Evolutionary conservation across 2,113 vertebrate species (phyloP).

Genomic region (Anseranas semipalmata): DNA sequence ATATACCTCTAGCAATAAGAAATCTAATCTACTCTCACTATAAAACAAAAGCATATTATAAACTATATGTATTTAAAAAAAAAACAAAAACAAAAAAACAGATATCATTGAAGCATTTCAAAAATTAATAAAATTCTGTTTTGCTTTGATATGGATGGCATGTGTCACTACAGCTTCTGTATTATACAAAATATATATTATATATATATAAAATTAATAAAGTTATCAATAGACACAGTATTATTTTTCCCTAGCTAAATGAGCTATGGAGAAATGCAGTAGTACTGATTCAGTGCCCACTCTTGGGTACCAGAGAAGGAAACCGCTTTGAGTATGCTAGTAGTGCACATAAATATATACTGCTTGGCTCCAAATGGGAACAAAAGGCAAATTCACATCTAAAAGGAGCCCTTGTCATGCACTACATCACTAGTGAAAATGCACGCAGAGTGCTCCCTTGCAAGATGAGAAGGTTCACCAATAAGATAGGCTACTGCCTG

Average conservation of each 20-base stretch:
- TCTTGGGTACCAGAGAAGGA: neutral
- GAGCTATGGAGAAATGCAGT: neutral
- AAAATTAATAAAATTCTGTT: neutral
- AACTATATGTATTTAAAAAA: neutral
- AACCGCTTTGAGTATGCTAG: neutral
- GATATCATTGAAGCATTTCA: neutral
- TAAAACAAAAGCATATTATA: neutral
- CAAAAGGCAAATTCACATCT: neutral
- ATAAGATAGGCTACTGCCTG: no score
- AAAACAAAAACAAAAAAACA: neutral
- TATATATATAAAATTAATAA: neutral
- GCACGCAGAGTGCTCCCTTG: neutral
- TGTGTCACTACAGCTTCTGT: neutral
- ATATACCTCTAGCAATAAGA: neutral
- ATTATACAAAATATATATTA: neutral
- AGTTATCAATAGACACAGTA: neutral
- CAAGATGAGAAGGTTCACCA: neutral
- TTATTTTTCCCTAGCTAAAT: neutral
- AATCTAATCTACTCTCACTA: neutral
- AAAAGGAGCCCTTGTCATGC: neutral
- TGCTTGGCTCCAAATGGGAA: neutral
- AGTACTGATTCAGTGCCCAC: neutral
- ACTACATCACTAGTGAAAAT: neutral
- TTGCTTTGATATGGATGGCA: neutral
- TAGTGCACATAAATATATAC: neutral